A percentile compares a stretch with the other conserved stretches of the same genome.
phyloP scores from a whole-genome alignment of 2,888 invertebrate genomes.

The Drosophila peninsularis region DNA sequence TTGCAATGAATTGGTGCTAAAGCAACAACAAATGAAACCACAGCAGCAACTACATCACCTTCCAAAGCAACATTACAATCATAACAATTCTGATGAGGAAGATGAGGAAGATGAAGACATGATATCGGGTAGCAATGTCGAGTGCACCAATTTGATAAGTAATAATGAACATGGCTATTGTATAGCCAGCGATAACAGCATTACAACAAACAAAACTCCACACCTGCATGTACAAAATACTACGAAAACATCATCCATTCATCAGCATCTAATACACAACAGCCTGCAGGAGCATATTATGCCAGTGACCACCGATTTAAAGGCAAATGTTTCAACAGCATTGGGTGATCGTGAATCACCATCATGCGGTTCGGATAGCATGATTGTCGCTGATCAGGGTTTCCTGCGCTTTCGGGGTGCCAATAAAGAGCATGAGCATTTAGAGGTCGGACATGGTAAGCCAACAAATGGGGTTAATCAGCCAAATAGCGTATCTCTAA shows the following conservation, averaged over 20 bases:
- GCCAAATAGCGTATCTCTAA: conserved; percentile 44
- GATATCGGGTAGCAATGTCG: conserved; percentile 78
- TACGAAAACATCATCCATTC: conserved; percentile 14
- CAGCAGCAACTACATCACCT: conserved; percentile 54
- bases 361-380: conserved; percentile 87
- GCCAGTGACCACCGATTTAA: conserved; percentile 17
- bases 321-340: conserved; percentile 15
- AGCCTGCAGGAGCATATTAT: conserved; percentile 58
- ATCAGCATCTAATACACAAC: conserved; percentile 48
- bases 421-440: conserved; percentile 85
- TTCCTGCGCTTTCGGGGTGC: conserved; percentile 92
- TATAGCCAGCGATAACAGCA: conserved; percentile 43
- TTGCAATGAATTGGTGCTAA: conserved; percentile 35
- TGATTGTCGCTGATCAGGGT: conserved; percentile 96
- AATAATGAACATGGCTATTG: conserved; percentile 59
- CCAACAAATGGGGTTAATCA: conserved; percentile 59
- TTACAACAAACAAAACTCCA: conserved; percentile 15
- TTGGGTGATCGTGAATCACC: conserved; percentile 48
- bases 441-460: not conserved
- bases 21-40: conserved; percentile 53
- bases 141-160: conserved; percentile 81
- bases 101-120: conserved; percentile 74
- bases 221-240: conserved; percentile 52
- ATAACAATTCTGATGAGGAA: conserved; percentile 73
- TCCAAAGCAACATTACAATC: conserved; percentile 55